Base-by-base conservation (phyloP, 2,888 invertebrate species). In the Aspidiotus rigidus region DNA sequence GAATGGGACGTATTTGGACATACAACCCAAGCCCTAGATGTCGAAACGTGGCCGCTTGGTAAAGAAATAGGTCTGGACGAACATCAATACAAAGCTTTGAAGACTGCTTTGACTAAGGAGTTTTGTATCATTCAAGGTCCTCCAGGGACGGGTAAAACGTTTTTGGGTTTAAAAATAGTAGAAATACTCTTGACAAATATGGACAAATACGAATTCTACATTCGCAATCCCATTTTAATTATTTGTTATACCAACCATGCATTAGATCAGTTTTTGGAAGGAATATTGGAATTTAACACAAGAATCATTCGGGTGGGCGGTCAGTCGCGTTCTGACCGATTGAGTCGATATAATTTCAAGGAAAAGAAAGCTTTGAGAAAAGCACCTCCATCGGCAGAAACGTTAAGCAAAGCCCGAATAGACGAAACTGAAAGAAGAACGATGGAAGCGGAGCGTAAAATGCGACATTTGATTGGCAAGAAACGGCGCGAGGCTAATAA, bases 71-170 rank as follows among this genome's bases (percentile, higher is more conserved):
- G 78, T 49, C 78, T 91, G 3, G 88, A 91, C 76, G 76, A 79
- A 7, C 83, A 85, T 0, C 92, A 93, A 78, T 78, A 81, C 71
- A 76, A 78, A 53, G 91, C 92, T 0, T 85, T 84, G 74, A 80
- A 82, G 73, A 81, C 84, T 49, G 88, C 89, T 0, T 75, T 93
- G 2, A 85, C 84, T 0, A 81, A 83, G 74, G 86, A 90, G 78
- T 85, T 92, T 73, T 84, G 84, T 0, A 81, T 91, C 0, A 88
- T 92, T 71, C 92, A 92, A 80, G 93, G 93, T 0, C 92, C 92
- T 0, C 92, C 93, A 0, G 93, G 93, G 1, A 92, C 92, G 0
- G 93, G 92, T 0, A 93, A 92, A 81, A 64, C 64, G 16, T 88
- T 83, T 76, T 77, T 92, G 71, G 91, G 91, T 0, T 79, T 89